Evolutionary conservation across 2,888 invertebrate genomes (phyloP), one percentile per base, ranked within the genome.

Genomic region (Crossocerus cetratus): DNA sequence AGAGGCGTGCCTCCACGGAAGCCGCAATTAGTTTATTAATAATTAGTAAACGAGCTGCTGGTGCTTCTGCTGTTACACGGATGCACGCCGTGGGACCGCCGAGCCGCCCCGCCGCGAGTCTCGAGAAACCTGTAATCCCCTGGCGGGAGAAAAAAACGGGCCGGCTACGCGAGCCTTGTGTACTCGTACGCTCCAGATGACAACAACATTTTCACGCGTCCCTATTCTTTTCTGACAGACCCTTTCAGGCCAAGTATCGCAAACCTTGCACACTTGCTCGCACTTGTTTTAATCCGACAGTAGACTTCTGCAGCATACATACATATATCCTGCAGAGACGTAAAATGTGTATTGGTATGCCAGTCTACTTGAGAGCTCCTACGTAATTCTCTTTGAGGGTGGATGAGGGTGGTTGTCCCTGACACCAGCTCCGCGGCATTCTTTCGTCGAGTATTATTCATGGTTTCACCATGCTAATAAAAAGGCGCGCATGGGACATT

Each of bases 21-120:
- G 89, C 88, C 84, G 84, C 89, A 89, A 88, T 89, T 89, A 88
- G 89, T 89, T 89, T 89, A 89, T 89, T 90, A 89, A 89, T 90
- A 87, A 88, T 88, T 87, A 87, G 87, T 84, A 86, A 87, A 88
- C 87, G 84, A 85, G 86, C 85, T 81, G 77, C 81, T 55, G 49
- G 3, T 16, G 49, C 53, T 23, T 60, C 60, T 69, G 45, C 32
- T 32, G 32, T 32, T 32, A 32, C 32, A 32, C 32, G 74, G 69
- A 69, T 67, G 58, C 74, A 62, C 74, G 61, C 57, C 60, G 74
- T 70, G 65, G 22, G 81, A 76, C 74, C 61, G 68, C 75, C 72
- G 66, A 59, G 63, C 57, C 63, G 55, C 61, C 54, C 18, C 22
- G 18, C 22, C 60, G 5, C 13, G 45, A 60, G 49, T 49, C 49